Evolutionary conservation across 1,140 invertebrate species (phyloP), one percentile per base, ranked within the genome.

Genomic region (Papilio machaon): DNA sequence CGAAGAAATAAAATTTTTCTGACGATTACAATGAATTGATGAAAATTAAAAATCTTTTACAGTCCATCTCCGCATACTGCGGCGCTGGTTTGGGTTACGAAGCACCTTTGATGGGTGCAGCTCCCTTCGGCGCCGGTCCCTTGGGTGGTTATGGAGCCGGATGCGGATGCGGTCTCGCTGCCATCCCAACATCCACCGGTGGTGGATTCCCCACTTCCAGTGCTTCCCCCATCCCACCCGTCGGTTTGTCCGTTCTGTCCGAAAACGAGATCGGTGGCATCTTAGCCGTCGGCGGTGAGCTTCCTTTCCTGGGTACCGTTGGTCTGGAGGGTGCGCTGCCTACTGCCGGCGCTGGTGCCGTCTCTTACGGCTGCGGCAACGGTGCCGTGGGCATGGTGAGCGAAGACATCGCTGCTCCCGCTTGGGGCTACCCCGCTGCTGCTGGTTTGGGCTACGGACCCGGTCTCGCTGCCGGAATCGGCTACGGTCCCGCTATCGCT

Each of bases 151-250:
- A 73, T 52, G 67, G 76, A 46, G 38, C 19, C 79, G 47, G 52
- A 54, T 54, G 52, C 17, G 86, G 85, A 77, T 78, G 81, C 13
- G 84, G 86, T 8, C 75, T 82, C 5, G 74, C 80, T 19, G 58
- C 58, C 58, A 19, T 64, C n/a, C 58, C 58, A 23, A 64, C 58
- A 64, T 64, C 80, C n/a, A 86, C 87, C 13, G 64, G 88, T 7
- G 84, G 85, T 13, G 84, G 83, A 30, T 80, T 89, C 13, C 75
- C 83, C 43, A 82, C 88, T n/a, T 79, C 84, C n/a, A 88, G 86
- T 73, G 82, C 80, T 54, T 89, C 88, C 8, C 83, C 87, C 38
- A 43, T 43, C 9, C 81, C 85, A 15, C 88, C 90, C 3, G 83
- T 43, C 38, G 38, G 38, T 43, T 43, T 43, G 38, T 43, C 38